Conservation (phyloP, 1,140 invertebrate genomes). For the Apolygus lucorum region DNA sequence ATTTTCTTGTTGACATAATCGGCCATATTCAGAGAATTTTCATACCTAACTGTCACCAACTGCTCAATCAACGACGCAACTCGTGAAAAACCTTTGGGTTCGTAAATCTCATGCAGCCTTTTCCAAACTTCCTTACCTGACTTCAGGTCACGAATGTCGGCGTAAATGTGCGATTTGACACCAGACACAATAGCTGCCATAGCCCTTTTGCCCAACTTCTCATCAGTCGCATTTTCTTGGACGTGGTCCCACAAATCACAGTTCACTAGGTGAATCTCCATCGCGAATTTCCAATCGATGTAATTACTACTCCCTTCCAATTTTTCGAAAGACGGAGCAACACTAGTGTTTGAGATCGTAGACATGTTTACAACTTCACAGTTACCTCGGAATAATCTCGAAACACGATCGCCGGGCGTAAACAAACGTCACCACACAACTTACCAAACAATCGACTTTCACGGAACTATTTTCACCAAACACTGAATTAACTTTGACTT, state of each 20-base stretch:
- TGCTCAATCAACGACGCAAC: neutral
- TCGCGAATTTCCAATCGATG: neutral
- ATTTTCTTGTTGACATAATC: neutral
- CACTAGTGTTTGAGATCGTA: neutral
- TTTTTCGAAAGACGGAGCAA: constrained; percentile 1
- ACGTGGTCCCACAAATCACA: neutral
- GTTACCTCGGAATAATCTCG: neutral
- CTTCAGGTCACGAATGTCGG: neutral
- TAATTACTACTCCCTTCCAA: constrained; percentile 1
- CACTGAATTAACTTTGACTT: neutral
- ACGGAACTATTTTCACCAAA: neutral
- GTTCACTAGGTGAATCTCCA: neutral
- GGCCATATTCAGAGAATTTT: neutral
- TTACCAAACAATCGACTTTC: neutral
- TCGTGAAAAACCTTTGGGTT: neutral
- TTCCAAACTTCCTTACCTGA: constrained; percentile 1
- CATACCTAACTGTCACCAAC: neutral
- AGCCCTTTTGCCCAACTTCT: neutral
- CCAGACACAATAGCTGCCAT: neutral
- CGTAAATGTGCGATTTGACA: constrained; percentile 1
- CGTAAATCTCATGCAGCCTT: neutral
- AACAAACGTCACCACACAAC: neutral
- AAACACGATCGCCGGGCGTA: neutral
- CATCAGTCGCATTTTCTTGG: neutral
- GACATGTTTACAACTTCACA: neutral